Evolutionary conservation across 2,888 invertebrate genomes (phyloP).

Genomic region (Hipparchia semele): DNA sequence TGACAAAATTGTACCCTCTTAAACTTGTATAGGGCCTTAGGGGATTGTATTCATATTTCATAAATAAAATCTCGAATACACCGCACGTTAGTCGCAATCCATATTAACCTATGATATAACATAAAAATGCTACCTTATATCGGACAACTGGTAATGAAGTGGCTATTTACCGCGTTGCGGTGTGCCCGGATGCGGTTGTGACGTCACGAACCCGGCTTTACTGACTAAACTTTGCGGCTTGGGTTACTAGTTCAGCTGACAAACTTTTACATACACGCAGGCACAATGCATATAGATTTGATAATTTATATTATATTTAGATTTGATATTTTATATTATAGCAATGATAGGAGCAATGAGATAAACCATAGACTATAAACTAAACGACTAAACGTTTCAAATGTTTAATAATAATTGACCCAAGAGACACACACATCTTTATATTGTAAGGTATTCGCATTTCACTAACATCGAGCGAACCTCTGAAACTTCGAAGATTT

Average conservation of each 20-base stretch:
- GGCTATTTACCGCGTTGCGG: conserved; percentile 63
- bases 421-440: too few relatives aligned
- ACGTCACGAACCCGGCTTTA: conserved; percentile 55
- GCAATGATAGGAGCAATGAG: too few relatives aligned
- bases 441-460: background rate
- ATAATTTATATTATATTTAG: background rate
- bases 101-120: conserved; percentile 22
- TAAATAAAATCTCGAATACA: conserved; percentile 12
- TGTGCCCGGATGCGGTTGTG: conserved; percentile 61
- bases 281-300: background rate
- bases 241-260: conserved; percentile 11
- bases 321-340: background rate
- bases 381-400: too few relatives aligned
- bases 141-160: conserved; percentile 47
- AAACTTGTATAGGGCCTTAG: too few relatives aligned
- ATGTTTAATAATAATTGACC: too few relatives aligned
- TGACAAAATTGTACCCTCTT: too few relatives aligned
- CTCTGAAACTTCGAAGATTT: background rate
- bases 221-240: conserved; percentile 21
- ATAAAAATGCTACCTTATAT: conserved; percentile 39
- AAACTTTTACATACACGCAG: background rate
- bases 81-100: conserved; percentile 28
- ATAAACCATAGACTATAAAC: too few relatives aligned
- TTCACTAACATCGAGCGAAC: background rate
- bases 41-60: background rate